Conservation (phyloP, 2,113 vertebrate species). For the Cheirogaleus medius region DNA sequence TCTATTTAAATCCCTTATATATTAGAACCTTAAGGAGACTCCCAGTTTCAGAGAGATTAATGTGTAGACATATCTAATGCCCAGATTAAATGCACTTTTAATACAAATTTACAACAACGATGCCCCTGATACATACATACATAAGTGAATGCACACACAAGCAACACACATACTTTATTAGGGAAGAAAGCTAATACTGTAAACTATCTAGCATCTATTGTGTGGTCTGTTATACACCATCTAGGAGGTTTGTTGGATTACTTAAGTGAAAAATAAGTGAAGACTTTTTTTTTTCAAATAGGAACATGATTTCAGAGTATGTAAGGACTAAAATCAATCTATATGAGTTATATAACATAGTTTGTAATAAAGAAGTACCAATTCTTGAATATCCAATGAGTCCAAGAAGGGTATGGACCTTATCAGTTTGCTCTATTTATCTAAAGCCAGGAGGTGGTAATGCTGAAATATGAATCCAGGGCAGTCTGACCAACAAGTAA, state of each 20-base stretch:
- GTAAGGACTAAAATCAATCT: background rate
- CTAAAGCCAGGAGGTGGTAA: background rate
- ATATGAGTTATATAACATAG: background rate
- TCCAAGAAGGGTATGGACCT: background rate
- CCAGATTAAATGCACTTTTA: background rate
- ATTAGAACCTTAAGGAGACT: background rate
- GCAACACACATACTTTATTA: background rate
- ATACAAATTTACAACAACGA: background rate
- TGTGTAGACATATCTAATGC: background rate
- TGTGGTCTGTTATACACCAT: background rate
- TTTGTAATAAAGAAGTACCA: background rate
- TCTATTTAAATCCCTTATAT: conserved; percentile 12
- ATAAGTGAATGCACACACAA: background rate
- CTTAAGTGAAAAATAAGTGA: background rate
- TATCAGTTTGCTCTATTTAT: background rate
- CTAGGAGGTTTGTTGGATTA: background rate
- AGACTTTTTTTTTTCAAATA: background rate
- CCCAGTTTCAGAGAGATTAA: background rate
- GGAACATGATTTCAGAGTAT: background rate
- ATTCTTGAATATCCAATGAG: background rate
- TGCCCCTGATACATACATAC: too few relatives aligned
- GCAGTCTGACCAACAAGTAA: background rate
- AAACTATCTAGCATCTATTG: background rate
- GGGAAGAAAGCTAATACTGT: background rate
- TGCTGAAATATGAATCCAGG: background rate